Evolutionary conservation across 2,113 vertebrate genomes (phyloP).

Genomic region (Dermatemys mawii): DNA sequence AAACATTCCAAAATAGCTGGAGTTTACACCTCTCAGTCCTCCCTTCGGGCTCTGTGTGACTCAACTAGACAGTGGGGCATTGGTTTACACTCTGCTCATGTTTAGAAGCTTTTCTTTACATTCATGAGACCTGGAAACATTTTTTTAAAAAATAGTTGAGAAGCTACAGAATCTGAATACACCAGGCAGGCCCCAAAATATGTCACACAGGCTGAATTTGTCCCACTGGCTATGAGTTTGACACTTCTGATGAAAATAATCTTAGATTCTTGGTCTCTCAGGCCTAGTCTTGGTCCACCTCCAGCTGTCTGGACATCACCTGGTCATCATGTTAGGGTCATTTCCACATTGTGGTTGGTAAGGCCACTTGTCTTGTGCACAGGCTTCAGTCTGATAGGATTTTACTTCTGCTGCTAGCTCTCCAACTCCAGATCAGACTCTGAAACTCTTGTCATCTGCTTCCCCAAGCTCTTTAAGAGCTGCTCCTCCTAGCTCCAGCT

Average conservation of each 20-base stretch:
- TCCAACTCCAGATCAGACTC: slow-evolving; percentile 24
- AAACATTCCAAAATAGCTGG: slow-evolving; percentile 1
- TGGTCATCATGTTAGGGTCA: background rate
- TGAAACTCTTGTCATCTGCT: background rate
- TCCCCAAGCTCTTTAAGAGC: background rate
- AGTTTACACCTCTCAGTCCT: slow-evolving; percentile 24
- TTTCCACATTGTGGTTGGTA: background rate
- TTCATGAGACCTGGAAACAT: background rate
- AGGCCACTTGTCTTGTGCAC: background rate
- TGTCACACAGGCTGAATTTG: background rate
- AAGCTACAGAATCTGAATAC: background rate
- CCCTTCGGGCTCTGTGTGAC: slow-evolving; percentile 34
- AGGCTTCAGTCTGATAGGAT: slow-evolving; percentile 1
- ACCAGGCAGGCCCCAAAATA: background rate
- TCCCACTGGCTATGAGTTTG: slow-evolving; percentile 19
- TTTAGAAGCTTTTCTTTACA: slow-evolving; percentile 22
- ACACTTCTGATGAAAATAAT: background rate
- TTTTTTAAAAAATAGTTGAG: background rate
- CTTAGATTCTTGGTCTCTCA: background rate
- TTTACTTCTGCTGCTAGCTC: background rate
- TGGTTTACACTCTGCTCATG: slow-evolving; percentile 52
- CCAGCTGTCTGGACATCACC: background rate
- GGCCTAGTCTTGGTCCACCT: slow-evolving; percentile 1
- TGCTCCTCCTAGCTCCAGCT: background rate
- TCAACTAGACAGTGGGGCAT: background rate